These are phyloP conservation scores for Agrilus biguttatus DNA, from an alignment of 2,888 invertebrate species.

Conservation along the genomic window DNA sequence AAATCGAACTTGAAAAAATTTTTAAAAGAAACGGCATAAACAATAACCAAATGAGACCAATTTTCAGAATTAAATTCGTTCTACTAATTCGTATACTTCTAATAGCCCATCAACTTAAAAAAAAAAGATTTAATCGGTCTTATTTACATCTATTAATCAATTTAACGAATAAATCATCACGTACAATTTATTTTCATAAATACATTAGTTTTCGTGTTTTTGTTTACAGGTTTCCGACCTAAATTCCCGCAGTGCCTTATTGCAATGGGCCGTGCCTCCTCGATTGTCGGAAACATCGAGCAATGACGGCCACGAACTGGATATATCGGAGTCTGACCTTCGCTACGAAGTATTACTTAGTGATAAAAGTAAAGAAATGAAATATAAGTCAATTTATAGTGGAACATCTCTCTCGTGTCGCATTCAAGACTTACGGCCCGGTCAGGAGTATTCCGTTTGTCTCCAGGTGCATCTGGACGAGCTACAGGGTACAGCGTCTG, in stretches of 20 bases:
- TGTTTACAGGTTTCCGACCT: conserved; percentile 60
- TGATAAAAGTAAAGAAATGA: conserved; percentile 63
- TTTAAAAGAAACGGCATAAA: too few species aligned
- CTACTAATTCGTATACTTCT: too few species aligned
- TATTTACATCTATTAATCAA: too few species aligned
- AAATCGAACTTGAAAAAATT: too few species aligned
- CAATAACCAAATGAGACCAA: too few species aligned
- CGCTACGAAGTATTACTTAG: conserved; percentile 71
- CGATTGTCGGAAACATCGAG: conserved; percentile 32
- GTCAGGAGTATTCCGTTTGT: conserved; percentile 75
- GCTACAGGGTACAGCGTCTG: conserved; percentile 59
- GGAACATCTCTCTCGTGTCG: conserved; percentile 63
- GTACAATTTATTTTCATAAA: too few species aligned
- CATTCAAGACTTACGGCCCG: conserved; percentile 73
- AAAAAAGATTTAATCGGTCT: too few species aligned
- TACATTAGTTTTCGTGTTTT: background rate
- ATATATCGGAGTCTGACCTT: conserved; percentile 47
- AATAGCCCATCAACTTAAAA: too few species aligned
- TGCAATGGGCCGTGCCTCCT: conserved; percentile 63
- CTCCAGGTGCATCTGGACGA: conserved; percentile 64
- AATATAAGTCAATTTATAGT: conserved; percentile 73
- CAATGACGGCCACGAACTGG: conserved; percentile 36
- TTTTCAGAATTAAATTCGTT: too few species aligned
- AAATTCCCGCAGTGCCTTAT: conserved; percentile 69
- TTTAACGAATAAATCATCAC: too few species aligned